A percentile compares a stretch with the other conserved stretches of the same genome.
These are phyloP conservation scores for Acipenser transmontanus DNA, from an alignment of 2,797 vertebrate genomes.

Conservation along the genomic window DNA sequence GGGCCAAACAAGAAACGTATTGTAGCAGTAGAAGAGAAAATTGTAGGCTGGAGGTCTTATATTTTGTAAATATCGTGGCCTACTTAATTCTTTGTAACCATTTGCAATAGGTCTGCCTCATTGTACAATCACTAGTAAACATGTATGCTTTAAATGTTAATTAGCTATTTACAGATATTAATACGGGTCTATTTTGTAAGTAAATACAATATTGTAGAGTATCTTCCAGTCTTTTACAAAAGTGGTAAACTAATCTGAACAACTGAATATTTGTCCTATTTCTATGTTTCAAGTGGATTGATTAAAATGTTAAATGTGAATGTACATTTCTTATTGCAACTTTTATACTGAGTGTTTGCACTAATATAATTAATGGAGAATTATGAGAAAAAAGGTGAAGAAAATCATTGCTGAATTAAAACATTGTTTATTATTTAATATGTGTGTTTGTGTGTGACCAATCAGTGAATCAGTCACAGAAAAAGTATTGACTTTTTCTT, in stretches of 20 bases:
- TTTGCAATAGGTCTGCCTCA: conserved; percentile 14
- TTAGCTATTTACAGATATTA: conserved; percentile 60
- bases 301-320: conserved; percentile 69
- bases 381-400: conserved; percentile 56
- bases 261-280: conserved; percentile 65
- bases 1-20: conserved; percentile 9
- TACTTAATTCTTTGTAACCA: conserved; percentile 10
- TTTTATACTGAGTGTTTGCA: conserved; percentile 76
- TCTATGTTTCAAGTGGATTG: conserved; percentile 62
- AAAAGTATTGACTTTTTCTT: background rate
- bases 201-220: conserved; percentile 61
- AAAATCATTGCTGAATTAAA: conserved; percentile 52
- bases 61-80: conserved; percentile 23
- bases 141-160: conserved; percentile 38
- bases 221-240: conserved; percentile 65
- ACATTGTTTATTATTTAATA: background rate
- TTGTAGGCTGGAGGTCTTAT: conserved; percentile 6
- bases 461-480: background rate
- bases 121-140: conserved; percentile 45
- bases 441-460: background rate
- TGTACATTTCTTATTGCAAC: conserved; percentile 74
- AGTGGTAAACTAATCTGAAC: conserved; percentile 55
- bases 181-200: conserved; percentile 76
- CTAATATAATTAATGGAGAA: conserved; percentile 61
- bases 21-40: conserved; percentile 5